phyloP scores from a whole-genome alignment of 2,888 invertebrate genomes.

The Podabrus alpinus region DNA sequence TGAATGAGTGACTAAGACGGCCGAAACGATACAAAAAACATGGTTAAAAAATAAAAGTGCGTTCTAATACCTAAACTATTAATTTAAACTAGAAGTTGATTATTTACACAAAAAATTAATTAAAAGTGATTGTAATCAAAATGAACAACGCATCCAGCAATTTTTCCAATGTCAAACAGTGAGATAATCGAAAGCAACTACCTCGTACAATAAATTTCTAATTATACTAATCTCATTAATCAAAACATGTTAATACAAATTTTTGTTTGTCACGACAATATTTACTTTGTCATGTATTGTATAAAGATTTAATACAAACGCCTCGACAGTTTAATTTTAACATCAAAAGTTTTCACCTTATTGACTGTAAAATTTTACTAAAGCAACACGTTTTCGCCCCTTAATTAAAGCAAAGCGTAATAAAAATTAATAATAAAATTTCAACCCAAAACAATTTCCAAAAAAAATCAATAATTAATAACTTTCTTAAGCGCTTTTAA shows the following conservation, averaged over 20 bases:
- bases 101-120: not conserved
- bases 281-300: slow-evolving; percentile 21
- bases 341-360: slow-evolving; percentile 5
- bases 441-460: not conserved
- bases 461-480: not conserved
- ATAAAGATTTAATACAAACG: slow-evolving; percentile 20
- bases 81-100: not conserved
- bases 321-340: slow-evolving; percentile 24
- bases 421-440: not conserved
- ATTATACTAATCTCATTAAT: slow-evolving; percentile 26
- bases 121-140: not conserved
- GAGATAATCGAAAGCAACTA: not conserved
- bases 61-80: not conserved
- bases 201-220: slow-evolving; percentile 13
- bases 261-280: slow-evolving; percentile 24
- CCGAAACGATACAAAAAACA: no score
- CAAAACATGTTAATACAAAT: slow-evolving; percentile 19
- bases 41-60: not conserved
- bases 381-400: not conserved
- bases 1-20: no score
- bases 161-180: not conserved
- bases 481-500: not conserved
- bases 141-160: not conserved
- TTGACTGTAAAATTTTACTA: not conserved
- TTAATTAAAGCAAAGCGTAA: not conserved